A percentile compares a stretch with the other conserved stretches of the same genome.
phyloP scores from a whole-genome alignment of 2,888 invertebrate species.

The Caenorhabditis sp. region DNA sequence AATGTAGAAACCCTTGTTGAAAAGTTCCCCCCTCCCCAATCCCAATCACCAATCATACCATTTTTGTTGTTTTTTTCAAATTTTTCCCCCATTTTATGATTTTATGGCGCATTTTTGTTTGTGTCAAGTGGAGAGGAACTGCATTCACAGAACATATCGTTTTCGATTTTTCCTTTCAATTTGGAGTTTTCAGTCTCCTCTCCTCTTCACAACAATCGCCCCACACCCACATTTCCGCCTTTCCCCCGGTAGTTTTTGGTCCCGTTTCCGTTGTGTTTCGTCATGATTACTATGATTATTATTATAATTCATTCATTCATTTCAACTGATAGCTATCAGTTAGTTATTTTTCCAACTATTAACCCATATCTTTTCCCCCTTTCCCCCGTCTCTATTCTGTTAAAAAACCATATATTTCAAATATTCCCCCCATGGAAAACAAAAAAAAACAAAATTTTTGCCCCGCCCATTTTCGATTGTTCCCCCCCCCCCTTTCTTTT shows the following conservation, averaged over 20 bases:
- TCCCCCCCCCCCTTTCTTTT: no score
- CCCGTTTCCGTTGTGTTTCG: background rate
- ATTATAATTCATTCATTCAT: no score
- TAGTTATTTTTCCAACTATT: no score
- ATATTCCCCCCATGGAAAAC: background rate
- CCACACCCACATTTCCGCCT: background rate
- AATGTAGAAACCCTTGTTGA: slow-evolving; percentile 22
- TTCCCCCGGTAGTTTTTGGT: background rate
- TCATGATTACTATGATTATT: background rate
- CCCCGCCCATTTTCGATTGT: no score
- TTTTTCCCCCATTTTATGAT: no score
- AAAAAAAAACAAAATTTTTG: no score
- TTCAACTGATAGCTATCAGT: no score
- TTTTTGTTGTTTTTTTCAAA: background rate
- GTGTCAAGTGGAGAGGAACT: slow-evolving; percentile 25
- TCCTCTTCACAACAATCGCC: slow-evolving; percentile 24
- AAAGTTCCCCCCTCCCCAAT: no score
- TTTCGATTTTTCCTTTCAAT: slow-evolving; percentile 2
- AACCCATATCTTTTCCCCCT: background rate
- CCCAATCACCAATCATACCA: slow-evolving; percentile 35
- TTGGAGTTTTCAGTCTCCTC: no score
- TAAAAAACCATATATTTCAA: background rate
- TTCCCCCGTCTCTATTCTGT: background rate
- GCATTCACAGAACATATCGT: slow-evolving; percentile 13
- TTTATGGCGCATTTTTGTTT: slow-evolving; percentile 7